Evolutionary conservation across 2,113 vertebrate species (phyloP).

Genomic region (Addax nasomaculatus): DNA sequence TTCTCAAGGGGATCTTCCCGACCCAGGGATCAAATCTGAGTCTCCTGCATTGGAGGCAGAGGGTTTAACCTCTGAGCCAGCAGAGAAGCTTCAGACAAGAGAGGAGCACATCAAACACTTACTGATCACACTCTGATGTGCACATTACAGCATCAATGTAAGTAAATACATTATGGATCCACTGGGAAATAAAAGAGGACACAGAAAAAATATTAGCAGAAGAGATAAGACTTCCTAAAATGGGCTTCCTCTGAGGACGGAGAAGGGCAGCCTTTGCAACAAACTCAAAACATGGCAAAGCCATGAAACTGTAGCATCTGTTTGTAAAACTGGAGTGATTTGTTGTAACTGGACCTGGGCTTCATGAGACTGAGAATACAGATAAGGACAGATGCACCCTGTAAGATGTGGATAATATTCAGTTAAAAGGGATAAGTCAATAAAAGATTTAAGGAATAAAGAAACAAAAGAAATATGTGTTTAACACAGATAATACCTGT

Average conservation of each 20-base stretch:
- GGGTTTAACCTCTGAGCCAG: not conserved
- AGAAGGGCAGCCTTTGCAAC: not conserved
- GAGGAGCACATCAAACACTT: not conserved
- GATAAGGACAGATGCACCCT: not conserved
- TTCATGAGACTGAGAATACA: not conserved
- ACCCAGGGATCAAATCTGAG: not conserved
- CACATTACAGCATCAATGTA: not conserved
- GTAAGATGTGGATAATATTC: not conserved
- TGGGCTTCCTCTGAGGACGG: not conserved
- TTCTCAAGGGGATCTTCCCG: not conserved
- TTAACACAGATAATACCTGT: not conserved
- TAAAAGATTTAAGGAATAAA: not conserved
- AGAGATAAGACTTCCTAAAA: not conserved
- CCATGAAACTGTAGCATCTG: not conserved
- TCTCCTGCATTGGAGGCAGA: not conserved
- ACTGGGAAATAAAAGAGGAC: not conserved
- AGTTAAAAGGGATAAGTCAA: not conserved
- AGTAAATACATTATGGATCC: not conserved
- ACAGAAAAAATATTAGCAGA: not conserved
- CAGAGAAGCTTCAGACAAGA: not conserved
- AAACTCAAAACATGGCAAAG: not conserved
- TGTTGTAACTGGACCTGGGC: not conserved
- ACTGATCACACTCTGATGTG: not conserved
- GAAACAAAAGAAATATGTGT: not conserved
- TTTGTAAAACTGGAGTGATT: not conserved